Evolutionary conservation across 2,888 invertebrate species (phyloP).

Genomic region (Anarsia innoxiella): DNA sequence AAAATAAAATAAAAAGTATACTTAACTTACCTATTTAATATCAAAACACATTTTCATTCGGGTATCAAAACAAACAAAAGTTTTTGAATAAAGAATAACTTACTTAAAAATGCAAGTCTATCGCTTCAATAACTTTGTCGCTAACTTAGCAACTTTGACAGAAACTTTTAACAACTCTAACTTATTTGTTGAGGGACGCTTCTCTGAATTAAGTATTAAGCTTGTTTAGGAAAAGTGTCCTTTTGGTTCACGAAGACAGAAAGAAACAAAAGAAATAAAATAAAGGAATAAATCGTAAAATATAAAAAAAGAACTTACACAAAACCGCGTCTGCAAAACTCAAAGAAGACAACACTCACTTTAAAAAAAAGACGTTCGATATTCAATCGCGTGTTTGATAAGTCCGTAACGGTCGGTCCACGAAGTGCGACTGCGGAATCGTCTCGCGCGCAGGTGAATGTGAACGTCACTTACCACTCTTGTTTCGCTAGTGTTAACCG

Average conservation of each 20-base stretch:
- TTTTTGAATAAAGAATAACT: too few relatives aligned
- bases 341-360: slow-evolving; percentile 56
- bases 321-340: slow-evolving; percentile 33
- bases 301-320: slow-evolving; percentile 15
- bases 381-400: slow-evolving; percentile 30
- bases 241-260: neutral
- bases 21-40: too few relatives aligned
- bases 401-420: slow-evolving; percentile 40
- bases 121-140: too few relatives aligned
- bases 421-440: slow-evolving; percentile 56
- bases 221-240: neutral
- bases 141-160: too few relatives aligned
- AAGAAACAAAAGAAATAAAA: neutral
- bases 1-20: too few relatives aligned
- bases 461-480: slow-evolving; percentile 63
- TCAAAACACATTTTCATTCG: too few relatives aligned
- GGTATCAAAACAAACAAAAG: too few relatives aligned
- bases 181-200: too few relatives aligned
- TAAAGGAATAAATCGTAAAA: neutral
- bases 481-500: slow-evolving; percentile 49
- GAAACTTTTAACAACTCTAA: too few relatives aligned
- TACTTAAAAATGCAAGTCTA: too few relatives aligned
- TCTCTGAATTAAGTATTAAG: neutral
- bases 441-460: slow-evolving; percentile 64
- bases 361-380: slow-evolving; percentile 26